phyloP scores from a whole-genome alignment of 2,888 invertebrate genomes.

The Drosophila quinaria region DNA sequence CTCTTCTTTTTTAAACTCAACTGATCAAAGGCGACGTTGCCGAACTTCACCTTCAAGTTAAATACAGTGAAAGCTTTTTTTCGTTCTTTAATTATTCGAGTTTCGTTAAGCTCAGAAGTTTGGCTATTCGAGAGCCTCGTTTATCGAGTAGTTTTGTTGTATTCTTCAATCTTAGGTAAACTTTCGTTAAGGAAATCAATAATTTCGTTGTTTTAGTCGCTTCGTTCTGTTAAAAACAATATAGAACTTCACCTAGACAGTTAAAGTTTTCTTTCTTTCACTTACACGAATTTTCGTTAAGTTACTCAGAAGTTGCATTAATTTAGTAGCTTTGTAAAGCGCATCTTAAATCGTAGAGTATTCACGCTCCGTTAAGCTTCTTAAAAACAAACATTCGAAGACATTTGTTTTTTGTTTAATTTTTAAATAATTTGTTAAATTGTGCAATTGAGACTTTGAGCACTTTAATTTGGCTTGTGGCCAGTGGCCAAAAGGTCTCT shows the following conservation, averaged over 20 bases:
- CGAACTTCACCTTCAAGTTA: not conserved
- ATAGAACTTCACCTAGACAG: too few species aligned
- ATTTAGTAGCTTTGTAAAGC: not conserved
- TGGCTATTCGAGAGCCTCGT: too few species aligned
- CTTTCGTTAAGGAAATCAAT: too few species aligned
- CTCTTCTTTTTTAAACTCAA: too few species aligned
- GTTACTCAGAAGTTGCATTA: not conserved
- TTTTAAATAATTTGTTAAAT: conserved; percentile 40
- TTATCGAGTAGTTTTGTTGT: not conserved
- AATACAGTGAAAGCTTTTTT: not conserved
- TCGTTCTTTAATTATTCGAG: not conserved
- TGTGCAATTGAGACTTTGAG: conserved; percentile 53
- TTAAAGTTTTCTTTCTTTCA: too few species aligned
- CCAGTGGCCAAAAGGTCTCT: conserved; percentile 45
- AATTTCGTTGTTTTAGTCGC: too few species aligned
- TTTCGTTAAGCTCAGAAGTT: not conserved
- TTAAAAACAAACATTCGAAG: conserved; percentile 2
- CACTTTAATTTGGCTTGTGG: conserved; percentile 55
- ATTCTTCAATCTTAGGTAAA: too few species aligned
- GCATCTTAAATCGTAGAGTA: not conserved
- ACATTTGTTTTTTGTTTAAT: conserved; percentile 24
- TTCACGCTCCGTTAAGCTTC: not conserved
- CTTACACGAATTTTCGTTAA: not conserved
- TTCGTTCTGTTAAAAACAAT: too few species aligned
- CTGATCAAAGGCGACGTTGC: not conserved